phyloP scores from a whole-genome alignment of 2,888 invertebrate genomes.

The Phymatocera aterrima region DNA sequence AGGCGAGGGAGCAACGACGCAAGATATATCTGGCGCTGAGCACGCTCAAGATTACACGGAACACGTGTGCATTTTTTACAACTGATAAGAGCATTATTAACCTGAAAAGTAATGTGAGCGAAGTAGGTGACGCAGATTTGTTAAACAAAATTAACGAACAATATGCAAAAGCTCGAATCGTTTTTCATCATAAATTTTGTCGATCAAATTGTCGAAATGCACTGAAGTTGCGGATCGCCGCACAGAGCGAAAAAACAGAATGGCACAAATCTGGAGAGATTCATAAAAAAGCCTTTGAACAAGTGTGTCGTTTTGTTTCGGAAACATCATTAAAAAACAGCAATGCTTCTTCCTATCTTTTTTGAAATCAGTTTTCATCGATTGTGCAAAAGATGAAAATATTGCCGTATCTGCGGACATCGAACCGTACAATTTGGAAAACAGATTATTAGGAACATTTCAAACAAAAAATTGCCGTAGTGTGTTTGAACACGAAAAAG shows the following conservation, averaged over 20 bases:
- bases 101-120: conserved; percentile 41
- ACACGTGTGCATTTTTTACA: conserved; percentile 47
- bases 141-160: conserved; percentile 37
- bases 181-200: conserved; percentile 46
- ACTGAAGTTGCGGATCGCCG: conserved; percentile 8
- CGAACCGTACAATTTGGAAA: conserved; percentile 49
- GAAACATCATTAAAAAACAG: conserved; percentile 33
- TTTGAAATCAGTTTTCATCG: conserved; percentile 37
- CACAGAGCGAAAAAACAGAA: conserved; percentile 35
- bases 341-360: conserved; percentile 42
- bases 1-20: too few species aligned
- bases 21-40: conserved; percentile 31
- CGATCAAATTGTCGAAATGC: conserved; percentile 43
- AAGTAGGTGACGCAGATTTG: conserved; percentile 43
- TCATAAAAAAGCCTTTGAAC: conserved; percentile 41
- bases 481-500: conserved; percentile 46
- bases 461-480: conserved; percentile 43
- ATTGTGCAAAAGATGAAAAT: conserved; percentile 13
- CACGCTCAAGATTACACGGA: conserved; percentile 20
- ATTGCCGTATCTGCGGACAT: neutral
- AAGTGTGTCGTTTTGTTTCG: conserved; percentile 44
- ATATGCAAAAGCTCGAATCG: conserved; percentile 29
- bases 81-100: conserved; percentile 42
- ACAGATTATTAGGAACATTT: conserved; percentile 44
- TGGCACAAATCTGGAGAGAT: conserved; percentile 46